Conservation (phyloP, 2,113 vertebrate genomes). For the Psophia crepitans region DNA sequence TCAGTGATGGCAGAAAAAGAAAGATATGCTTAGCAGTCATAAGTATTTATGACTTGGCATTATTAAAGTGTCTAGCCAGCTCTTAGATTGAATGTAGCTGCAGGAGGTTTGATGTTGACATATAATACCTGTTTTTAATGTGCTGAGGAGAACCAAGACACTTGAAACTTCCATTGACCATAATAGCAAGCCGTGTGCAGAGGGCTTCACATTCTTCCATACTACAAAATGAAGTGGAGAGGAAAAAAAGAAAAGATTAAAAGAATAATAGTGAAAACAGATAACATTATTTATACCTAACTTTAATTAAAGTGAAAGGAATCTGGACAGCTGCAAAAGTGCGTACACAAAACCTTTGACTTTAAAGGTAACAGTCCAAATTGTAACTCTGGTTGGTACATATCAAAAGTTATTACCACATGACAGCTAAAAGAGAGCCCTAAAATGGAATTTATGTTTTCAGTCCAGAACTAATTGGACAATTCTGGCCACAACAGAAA, state of each 20-base stretch:
- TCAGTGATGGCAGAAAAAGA: not conserved
- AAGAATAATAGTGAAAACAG: not conserved
- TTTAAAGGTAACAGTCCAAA: not conserved
- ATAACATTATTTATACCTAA: not conserved
- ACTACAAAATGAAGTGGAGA: slow-evolving; percentile 25
- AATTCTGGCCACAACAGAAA: not conserved
- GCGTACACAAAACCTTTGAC: not conserved
- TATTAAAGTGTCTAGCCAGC: not conserved
- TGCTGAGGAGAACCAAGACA: slow-evolving; percentile 91
- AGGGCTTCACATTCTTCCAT: slow-evolving; percentile 92
- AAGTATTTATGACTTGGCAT: not conserved
- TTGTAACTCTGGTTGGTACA: not conserved
- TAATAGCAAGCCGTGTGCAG: slow-evolving; percentile 87
- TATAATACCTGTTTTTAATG: slow-evolving; percentile 85
- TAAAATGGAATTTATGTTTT: not conserved
- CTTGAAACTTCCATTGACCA: slow-evolving; percentile 86
- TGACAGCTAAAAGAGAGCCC: not conserved
- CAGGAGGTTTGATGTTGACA: not conserved
- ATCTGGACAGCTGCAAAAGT: not conserved
- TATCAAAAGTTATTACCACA: not conserved
- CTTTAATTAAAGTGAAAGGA: not conserved
- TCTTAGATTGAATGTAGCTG: not conserved
- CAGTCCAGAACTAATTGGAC: not conserved
- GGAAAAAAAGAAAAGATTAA: not conserved
- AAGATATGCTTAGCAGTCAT: not conserved